Conservation (phyloP, 2,888 invertebrate species). For the Dioctria linearis region DNA sequence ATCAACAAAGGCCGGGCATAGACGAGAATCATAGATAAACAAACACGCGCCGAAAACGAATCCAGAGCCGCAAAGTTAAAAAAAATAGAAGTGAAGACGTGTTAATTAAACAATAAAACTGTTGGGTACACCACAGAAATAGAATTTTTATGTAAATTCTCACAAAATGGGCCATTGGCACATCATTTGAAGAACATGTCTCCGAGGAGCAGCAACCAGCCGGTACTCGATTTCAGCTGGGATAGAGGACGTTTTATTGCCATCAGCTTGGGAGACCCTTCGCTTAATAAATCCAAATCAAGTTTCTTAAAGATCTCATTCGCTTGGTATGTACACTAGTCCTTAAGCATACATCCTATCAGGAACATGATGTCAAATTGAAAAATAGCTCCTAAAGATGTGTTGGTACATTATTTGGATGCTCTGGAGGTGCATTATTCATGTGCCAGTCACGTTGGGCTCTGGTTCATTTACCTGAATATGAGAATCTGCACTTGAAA, state of each 20-base stretch:
- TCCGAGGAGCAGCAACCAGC: not conserved
- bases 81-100: slow-evolving; percentile 34
- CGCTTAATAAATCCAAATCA: slow-evolving; percentile 35
- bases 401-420: slow-evolving; percentile 6
- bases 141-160: slow-evolving; percentile 47
- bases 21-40: slow-evolving; percentile 29
- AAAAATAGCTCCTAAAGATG: slow-evolving; percentile 46
- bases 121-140: slow-evolving; percentile 37
- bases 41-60: slow-evolving; percentile 29
- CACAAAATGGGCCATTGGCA: slow-evolving; percentile 44
- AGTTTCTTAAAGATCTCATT: slow-evolving; percentile 34
- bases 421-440: slow-evolving; percentile 49
- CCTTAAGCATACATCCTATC: not conserved
- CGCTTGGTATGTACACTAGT: not conserved
- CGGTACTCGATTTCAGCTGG: not conserved
- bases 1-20: slow-evolving; percentile 29
- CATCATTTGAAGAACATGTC: slow-evolving; percentile 32
- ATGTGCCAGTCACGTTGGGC: slow-evolving; percentile 44
- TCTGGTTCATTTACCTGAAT: slow-evolving; percentile 44
- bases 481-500: slow-evolving; percentile 39
- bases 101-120: slow-evolving; percentile 52
- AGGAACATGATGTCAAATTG: slow-evolving; percentile 16
- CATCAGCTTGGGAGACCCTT: not conserved
- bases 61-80: slow-evolving; percentile 6
- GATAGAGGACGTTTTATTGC: slow-evolving; percentile 2